Base-by-base conservation (phyloP, 2,888 invertebrate genomes). In the Lypha dubia region DNA sequence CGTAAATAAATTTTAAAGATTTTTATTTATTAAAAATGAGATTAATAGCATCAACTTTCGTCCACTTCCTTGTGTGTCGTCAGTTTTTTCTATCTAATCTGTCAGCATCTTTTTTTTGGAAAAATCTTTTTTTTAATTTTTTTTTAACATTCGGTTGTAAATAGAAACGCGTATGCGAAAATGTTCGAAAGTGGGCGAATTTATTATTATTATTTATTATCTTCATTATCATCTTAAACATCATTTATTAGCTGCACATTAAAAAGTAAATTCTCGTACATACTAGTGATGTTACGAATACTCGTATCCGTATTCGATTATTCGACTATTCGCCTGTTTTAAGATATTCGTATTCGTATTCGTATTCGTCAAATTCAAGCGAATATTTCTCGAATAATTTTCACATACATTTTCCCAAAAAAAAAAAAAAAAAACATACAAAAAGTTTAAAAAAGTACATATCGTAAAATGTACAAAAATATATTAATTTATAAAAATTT, bases 141-240 rank as follows among this genome's bases (percentile, higher is more conserved):
- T 56, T 2, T 24, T 28, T n/a, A 28, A 28, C 8, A 38, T 20
- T 11, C 11, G 32, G 6, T 6, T 35, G 9, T 22, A 32, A 22
- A 38, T n/a, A 13, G 13, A 38, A 44, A 63, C 24, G 44, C n/a
- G 3, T 28, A n/a, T 62, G 15, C 44, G 28, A 22, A 49, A 20
- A 62, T n/a, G 15, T 46, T 24, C 13, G 6, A 53, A 58, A 56
- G 82, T 83, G 73, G 83, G 83, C 73, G 77, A 70, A 63, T 65
- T 75, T 46, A 15, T 24, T n/a, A n/a, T 80, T 67, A 44, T 73
- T 75, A 20, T 58, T 76, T 76, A 58, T 67, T 46, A 46, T 38
- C 46, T 46, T 76, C 67, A 49, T 70, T 49, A 82, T 70, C 44
- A 62, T 65, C 35, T 20, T 62, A 17, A 44, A 3, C 11, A 13